phyloP scores from a whole-genome alignment of 2,797 vertebrate genomes.

The Loriculus beryllinus region DNA sequence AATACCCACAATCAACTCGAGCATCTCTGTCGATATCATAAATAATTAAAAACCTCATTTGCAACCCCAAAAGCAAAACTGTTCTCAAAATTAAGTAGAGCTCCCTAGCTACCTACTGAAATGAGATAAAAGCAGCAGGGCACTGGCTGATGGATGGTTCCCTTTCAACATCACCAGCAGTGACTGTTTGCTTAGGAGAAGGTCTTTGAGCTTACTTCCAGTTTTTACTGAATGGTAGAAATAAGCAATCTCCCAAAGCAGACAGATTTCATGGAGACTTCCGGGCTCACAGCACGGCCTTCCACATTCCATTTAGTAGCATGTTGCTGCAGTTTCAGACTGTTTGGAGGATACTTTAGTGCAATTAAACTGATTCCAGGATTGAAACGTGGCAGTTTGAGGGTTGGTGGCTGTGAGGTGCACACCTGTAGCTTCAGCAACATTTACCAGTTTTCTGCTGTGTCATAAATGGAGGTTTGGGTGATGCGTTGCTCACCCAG shows the following conservation, averaged over 20 bases:
- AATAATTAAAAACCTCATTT: slow-evolving; percentile 51
- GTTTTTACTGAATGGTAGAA: neutral
- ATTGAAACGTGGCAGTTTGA: neutral
- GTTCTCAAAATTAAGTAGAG: slow-evolving; percentile 36
- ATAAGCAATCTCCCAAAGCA: neutral
- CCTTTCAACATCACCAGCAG: slow-evolving; percentile 22
- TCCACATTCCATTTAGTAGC: neutral
- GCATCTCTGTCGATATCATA: neutral
- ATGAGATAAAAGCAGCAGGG: slow-evolving; percentile 49
- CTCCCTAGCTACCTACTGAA: slow-evolving; percentile 1
- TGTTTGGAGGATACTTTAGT: neutral
- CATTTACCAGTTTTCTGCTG: neutral
- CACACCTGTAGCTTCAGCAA: neutral
- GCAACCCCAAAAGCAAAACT: slow-evolving; percentile 36
- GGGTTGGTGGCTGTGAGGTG: neutral
- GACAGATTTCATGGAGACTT: neutral
- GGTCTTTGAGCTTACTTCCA: slow-evolving; percentile 23
- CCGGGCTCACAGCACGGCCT: neutral
- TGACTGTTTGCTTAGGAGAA: slow-evolving; percentile 15
- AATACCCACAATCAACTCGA: neutral
- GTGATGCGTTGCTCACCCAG: neutral
- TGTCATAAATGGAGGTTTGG: neutral
- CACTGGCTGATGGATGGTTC: slow-evolving; percentile 17
- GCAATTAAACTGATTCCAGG: neutral
- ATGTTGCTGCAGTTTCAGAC: neutral